A percentile compares a stretch with the other conserved stretches of the same genome.
Evolutionary conservation across 1,140 invertebrate species (phyloP).

Genomic region (Macrostomum lignano): DNA sequence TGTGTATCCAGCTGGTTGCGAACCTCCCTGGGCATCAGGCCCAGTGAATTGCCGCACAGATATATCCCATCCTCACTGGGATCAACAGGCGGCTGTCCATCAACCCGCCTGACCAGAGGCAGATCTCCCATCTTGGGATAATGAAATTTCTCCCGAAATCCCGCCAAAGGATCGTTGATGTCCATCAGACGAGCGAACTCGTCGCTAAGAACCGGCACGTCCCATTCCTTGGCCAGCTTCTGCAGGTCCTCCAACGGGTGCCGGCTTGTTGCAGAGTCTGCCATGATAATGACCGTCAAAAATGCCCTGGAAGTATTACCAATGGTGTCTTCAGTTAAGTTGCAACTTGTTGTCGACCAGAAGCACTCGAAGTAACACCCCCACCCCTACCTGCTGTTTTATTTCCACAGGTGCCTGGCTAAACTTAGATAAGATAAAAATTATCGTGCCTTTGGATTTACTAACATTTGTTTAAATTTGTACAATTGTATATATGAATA

Average conservation of each 20-base stretch:
- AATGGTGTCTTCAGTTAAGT: neutral
- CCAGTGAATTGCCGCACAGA: constrained; percentile 33
- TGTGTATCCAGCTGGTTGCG: neutral
- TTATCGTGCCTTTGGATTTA: neutral
- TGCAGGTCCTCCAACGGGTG: neutral
- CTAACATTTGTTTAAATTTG: neutral
- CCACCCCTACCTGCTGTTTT: neutral
- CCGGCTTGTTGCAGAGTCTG: neutral
- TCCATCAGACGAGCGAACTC: constrained; percentile 27
- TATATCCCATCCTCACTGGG: constrained; percentile 31
- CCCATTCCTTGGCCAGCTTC: neutral
- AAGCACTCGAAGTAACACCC: neutral
- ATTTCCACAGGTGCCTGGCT: neutral
- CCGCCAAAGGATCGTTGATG: constrained; percentile 17
- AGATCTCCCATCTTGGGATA: constrained; percentile 28
- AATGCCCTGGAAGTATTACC: neutral
- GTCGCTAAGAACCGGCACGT: neutral
- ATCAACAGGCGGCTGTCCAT: constrained; percentile 17
- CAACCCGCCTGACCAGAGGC: constrained; percentile 17
- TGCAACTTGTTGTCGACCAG: neutral
- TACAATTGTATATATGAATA: neutral
- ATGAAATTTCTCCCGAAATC: constrained; percentile 19
- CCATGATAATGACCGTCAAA: neutral
- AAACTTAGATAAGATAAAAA: neutral
- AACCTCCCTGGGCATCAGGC: constrained; percentile 27